These are phyloP conservation scores for Conus ventricosus DNA, from an alignment of 1,140 invertebrate genomes.

Conservation along the genomic window DNA sequence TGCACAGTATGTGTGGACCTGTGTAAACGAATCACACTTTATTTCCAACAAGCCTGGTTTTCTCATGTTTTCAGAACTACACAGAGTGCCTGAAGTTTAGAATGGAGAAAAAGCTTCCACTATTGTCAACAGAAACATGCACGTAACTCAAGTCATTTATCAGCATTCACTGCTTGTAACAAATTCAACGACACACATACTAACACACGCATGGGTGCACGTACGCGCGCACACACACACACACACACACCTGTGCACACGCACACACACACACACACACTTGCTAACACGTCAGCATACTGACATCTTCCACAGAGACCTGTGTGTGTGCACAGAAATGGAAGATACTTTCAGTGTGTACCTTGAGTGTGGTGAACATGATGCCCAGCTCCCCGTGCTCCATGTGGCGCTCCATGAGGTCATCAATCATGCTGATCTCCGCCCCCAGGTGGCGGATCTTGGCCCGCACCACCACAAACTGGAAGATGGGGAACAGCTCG, in stretches of 20 bases:
- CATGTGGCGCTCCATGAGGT: constrained; percentile 86
- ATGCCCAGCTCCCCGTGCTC: constrained; percentile 87
- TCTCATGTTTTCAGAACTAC: too few relatives aligned
- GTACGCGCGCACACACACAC: background rate
- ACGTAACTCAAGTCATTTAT: too few relatives aligned
- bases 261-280: background rate
- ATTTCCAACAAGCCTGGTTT: too few relatives aligned
- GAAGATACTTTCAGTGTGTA: constrained; percentile 58
- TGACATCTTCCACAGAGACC: background rate
- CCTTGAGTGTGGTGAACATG: constrained; percentile 89
- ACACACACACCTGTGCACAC: background rate
- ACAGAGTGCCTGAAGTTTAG: too few relatives aligned
- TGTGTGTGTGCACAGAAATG: background rate
- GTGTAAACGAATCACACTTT: too few relatives aligned
- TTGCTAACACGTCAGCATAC: background rate
- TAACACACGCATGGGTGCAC: too few relatives aligned
- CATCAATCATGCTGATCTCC: constrained; percentile 89
- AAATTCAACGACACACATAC: too few relatives aligned
- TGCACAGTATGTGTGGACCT: too few relatives aligned
- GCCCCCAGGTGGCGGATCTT: constrained; percentile 88
- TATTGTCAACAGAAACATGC: too few relatives aligned
- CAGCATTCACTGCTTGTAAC: too few relatives aligned
- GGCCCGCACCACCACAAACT: constrained; percentile 88
- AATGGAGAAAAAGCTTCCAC: too few relatives aligned
- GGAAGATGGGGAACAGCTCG: constrained; percentile 89